A percentile compares a stretch with the other conserved stretches of the same genome.
Conservation (phyloP, 2,888 invertebrate species). For the Pegoplata infirma region DNA sequence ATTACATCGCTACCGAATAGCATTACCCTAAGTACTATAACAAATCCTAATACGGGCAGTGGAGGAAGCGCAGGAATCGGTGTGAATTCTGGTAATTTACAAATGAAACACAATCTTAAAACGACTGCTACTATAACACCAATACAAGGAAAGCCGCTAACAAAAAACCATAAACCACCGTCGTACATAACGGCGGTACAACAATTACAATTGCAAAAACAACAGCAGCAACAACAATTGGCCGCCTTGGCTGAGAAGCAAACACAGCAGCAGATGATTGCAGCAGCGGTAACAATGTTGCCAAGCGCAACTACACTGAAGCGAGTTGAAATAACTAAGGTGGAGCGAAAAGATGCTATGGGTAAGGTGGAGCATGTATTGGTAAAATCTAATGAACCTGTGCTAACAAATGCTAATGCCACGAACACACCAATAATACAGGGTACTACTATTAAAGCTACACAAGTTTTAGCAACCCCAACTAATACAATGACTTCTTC, state of each 20-base stretch:
- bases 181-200: slow-evolving; percentile 74
- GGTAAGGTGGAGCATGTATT: slow-evolving; percentile 56
- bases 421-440: slow-evolving; percentile 32
- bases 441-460: slow-evolving; percentile 39
- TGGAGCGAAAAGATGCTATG: slow-evolving; percentile 58
- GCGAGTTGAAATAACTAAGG: slow-evolving; percentile 70
- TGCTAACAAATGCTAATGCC: slow-evolving; percentile 12
- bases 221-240: slow-evolving; percentile 67
- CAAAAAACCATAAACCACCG: slow-evolving; percentile 76
- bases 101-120: slow-evolving; percentile 69
- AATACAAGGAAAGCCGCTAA: slow-evolving; percentile 75
- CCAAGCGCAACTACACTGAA: slow-evolving; percentile 75
- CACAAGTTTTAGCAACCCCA: slow-evolving; percentile 36
- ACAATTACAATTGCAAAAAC: slow-evolving; percentile 73
- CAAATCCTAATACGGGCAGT: slow-evolving; percentile 59
- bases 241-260: slow-evolving; percentile 59
- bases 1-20: slow-evolving; percentile 71
- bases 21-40: slow-evolving; percentile 71
- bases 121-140: slow-evolving; percentile 76
- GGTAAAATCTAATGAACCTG: slow-evolving; percentile 49
- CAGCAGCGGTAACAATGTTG: slow-evolving; percentile 78
- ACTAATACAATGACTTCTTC: slow-evolving; percentile 12
- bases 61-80: slow-evolving; percentile 52
- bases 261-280: slow-evolving; percentile 72
- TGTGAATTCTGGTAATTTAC: slow-evolving; percentile 48